Conservation (phyloP, 1,140 invertebrate species). For the Pseudomyrmex cubaensis region DNA sequence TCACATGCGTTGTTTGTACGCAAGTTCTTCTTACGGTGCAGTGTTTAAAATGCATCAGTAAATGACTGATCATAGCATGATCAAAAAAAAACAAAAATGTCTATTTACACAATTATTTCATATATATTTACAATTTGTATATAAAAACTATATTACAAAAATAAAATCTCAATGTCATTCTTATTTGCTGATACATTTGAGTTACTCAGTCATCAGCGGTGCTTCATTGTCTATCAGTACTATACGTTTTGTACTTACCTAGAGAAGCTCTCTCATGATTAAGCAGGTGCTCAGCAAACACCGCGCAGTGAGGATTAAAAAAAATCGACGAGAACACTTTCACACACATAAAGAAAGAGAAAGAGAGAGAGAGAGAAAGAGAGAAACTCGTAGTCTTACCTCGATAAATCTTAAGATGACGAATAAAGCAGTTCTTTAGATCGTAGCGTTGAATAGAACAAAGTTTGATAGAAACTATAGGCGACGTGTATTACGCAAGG, state of each 20-base stretch:
- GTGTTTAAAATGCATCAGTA: not conserved
- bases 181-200: not conserved
- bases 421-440: slow-evolving; percentile 17
- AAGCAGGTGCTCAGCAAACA: slow-evolving; percentile 39
- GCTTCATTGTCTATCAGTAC: not conserved
- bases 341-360: too few relatives aligned
- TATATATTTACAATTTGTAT: too few relatives aligned
- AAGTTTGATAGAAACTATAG: not conserved
- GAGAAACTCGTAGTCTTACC: slow-evolving; percentile 35
- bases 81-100: not conserved
- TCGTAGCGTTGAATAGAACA: not conserved
- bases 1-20: too few relatives aligned
- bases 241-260: slow-evolving; percentile 33
- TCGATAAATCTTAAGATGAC: slow-evolving; percentile 10
- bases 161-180: not conserved
- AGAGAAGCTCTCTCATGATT: not conserved
- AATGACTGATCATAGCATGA: not conserved
- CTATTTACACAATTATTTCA: too few relatives aligned
- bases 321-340: slow-evolving; percentile 18
- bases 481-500: slow-evolving; percentile 11
- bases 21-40: not conserved
- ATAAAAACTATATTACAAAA: not conserved
- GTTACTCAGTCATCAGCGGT: not conserved
- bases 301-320: slow-evolving; percentile 34
- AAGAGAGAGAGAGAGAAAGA: not conserved